phyloP scores from a whole-genome alignment of 1,140 invertebrate genomes.

The Macrosteles quadrilineatus region DNA sequence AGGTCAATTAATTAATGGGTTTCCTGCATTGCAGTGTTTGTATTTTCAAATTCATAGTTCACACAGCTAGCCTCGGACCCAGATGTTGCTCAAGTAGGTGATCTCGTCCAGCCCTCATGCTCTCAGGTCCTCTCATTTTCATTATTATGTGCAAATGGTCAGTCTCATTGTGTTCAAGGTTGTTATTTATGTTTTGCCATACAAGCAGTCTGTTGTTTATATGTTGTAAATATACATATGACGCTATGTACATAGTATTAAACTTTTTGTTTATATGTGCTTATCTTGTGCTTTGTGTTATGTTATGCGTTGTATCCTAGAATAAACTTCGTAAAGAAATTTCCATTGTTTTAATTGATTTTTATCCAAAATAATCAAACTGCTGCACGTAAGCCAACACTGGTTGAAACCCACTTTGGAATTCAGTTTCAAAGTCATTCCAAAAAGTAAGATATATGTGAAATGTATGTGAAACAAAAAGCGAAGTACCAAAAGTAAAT shows the following conservation, averaged over 20 bases:
- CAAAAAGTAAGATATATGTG: too few species aligned
- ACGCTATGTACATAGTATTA: conserved; percentile 20
- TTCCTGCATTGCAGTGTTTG: too few species aligned
- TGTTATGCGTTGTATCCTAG: conserved; percentile 18
- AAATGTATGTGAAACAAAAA: too few species aligned
- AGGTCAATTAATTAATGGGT: too few species aligned
- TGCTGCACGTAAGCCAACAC: too few species aligned
- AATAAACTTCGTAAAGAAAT: conserved; percentile 10
- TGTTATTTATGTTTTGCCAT: conserved; percentile 15
- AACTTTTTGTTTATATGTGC: conserved; percentile 10
- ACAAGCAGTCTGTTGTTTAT: conserved; percentile 14
- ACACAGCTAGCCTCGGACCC: too few species aligned
- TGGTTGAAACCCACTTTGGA: too few species aligned
- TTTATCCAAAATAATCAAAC: too few species aligned
- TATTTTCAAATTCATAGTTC: too few species aligned
- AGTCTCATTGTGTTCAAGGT: conserved; percentile 25
- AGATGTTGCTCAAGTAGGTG: conserved; percentile 19
- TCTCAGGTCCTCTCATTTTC: conserved; percentile 17
- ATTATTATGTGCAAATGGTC: not conserved
- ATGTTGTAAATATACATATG: not conserved
- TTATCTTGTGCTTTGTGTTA: conserved; percentile 24
- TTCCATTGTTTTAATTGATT: too few species aligned
- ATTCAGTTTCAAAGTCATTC: too few species aligned
- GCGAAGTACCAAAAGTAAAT: too few species aligned
- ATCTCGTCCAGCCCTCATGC: conserved; percentile 1